These are phyloP conservation scores for Bovichtus variegatus DNA, from an alignment of 2,797 vertebrate species.

Conservation along the genomic window DNA sequence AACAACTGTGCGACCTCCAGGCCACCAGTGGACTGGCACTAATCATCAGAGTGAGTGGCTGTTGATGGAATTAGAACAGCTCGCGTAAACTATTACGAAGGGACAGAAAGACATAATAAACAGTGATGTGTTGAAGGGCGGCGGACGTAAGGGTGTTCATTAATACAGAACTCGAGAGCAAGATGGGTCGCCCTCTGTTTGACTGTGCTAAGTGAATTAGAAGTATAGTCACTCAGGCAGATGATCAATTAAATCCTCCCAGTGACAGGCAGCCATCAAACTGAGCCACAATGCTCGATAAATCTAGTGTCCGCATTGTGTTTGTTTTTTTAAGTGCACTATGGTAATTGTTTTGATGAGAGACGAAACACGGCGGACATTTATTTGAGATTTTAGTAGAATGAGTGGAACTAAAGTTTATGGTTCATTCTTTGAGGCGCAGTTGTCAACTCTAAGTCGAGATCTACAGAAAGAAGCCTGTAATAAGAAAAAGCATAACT, in stretches of 20 bases:
- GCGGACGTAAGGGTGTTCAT: slow-evolving; percentile 71
- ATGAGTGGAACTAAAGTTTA: not conserved
- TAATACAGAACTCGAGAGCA: slow-evolving; percentile 64
- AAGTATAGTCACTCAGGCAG: slow-evolving; percentile 64
- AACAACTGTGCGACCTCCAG: slow-evolving; percentile 69
- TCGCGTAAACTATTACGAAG: slow-evolving; percentile 75
- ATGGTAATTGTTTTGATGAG: slow-evolving; percentile 37
- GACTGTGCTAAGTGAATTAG: slow-evolving; percentile 67
- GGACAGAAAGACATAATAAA: slow-evolving; percentile 72
- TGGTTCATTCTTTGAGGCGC: not conserved
- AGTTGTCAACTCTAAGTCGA: not conserved
- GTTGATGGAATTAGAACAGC: slow-evolving; percentile 78
- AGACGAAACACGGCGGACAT: slow-evolving; percentile 17
- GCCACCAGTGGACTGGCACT: slow-evolving; percentile 76
- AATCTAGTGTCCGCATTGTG: slow-evolving; percentile 36
- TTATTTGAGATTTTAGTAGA: slow-evolving; percentile 30
- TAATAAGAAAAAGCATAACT: not conserved
- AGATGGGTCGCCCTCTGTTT: slow-evolving; percentile 54
- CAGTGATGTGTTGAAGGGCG: slow-evolving; percentile 65
- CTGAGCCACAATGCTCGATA: slow-evolving; percentile 34
- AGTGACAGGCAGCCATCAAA: slow-evolving; percentile 40
- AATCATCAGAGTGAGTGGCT: slow-evolving; percentile 79
- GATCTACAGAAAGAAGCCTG: not conserved
- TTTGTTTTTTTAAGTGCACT: slow-evolving; percentile 25
- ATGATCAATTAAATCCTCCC: slow-evolving; percentile 70